Evolutionary conservation across 2,797 vertebrate species (phyloP).

Genomic region (Rhabdophis nuchalis): DNA sequence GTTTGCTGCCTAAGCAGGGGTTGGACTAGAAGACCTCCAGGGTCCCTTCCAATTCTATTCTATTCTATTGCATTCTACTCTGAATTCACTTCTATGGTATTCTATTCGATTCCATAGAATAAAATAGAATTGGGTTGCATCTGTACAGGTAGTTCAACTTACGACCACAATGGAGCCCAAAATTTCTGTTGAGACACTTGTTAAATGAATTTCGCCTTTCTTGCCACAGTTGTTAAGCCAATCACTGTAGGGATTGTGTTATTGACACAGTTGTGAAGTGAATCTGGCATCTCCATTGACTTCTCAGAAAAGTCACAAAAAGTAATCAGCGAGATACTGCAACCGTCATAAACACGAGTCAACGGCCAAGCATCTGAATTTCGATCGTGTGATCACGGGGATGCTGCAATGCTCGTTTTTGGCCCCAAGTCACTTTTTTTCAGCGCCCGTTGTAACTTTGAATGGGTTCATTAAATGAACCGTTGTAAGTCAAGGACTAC

Average conservation of each 20-base stretch:
- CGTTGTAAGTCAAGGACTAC: neutral
- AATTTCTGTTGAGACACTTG: too few species aligned
- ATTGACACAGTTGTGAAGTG: neutral
- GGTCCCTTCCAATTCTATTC: too few species aligned
- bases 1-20: too few species aligned
- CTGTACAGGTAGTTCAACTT: too few species aligned
- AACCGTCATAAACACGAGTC: neutral
- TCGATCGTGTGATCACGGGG: accelerated
- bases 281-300: neutral
- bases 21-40: too few species aligned
- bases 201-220: too few species aligned
- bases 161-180: too few species aligned
- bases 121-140: too few species aligned
- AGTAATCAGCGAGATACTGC: neutral
- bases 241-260: neutral
- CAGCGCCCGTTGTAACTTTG: neutral
- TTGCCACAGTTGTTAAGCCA: too few species aligned
- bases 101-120: too few species aligned
- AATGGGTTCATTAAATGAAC: neutral
- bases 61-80: too few species aligned
- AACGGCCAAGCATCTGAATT: neutral
- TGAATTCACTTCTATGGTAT: too few species aligned
- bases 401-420: neutral
- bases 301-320: neutral
- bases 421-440: neutral